Base-by-base conservation (phyloP, 2,113 vertebrate species). In the Indicator indicator region DNA sequence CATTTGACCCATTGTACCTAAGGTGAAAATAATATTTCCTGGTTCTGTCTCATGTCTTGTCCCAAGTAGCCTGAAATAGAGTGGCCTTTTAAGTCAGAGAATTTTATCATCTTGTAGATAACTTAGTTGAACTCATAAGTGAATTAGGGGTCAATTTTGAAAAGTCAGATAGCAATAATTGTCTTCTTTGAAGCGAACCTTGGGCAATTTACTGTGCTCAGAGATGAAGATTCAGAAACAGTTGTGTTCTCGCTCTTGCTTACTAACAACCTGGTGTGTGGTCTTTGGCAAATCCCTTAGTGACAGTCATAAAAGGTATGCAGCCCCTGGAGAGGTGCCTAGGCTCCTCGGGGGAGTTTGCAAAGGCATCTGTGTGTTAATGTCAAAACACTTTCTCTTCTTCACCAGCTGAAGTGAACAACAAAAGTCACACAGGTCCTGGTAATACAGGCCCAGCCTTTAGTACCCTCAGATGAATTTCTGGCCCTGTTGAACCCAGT, bases 201-300 rank as follows among this genome's bases (percentile, higher is more conserved):
- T 81, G 38, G 27, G 50, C 86, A 94, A 77, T 86, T 7, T 64
- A 24, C 68, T 93, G 17, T 60, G 14, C n/a, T 77, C 82, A 83
- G 60, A 71, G 36, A 19, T 9, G 2, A 83, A 59, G 46, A 60
- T 69, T 91, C 38, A 68, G 42, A 73, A 95, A 5, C 2, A 3
- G 8, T 64, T 95, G 81, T 8, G 23, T 88, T 89, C 64, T 77
- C 12, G 3, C 48, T 84, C 77, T 83, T 74, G 30, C 42, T 91
- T 81, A 63, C 91, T 75, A 62, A 54, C 79, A 88, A 6, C 84
- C 82, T 64, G 15, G 63, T 95, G 89, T 95, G 87, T 93, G 89
- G 93, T 94, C 93, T 86, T 94, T 46, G 62, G 17, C 64, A 80
- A 93, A 91, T 95, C 90, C 89, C 58, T 74, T 84, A 75, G 80